These are phyloP conservation scores for Pelochelys cantorii DNA, from an alignment of 2,797 vertebrate species.

Conservation along the genomic window DNA sequence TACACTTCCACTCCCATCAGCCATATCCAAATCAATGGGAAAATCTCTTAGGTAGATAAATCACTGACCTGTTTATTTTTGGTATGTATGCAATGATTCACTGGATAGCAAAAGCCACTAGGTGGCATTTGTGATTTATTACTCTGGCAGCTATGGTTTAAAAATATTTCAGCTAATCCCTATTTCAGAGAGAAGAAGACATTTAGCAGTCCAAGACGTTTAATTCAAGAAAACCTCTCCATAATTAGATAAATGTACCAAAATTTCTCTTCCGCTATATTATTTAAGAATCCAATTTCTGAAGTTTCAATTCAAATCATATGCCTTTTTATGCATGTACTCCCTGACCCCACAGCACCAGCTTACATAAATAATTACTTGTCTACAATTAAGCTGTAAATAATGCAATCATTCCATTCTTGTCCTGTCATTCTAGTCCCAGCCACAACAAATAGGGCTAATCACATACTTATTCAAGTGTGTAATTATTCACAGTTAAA, in stretches of 20 bases:
- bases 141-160: conserved; percentile 50
- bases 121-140: conserved; percentile 87
- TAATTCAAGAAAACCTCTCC: conserved; percentile 54
- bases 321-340: conserved; percentile 63
- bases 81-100: not conserved
- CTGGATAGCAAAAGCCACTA: conserved; percentile 76
- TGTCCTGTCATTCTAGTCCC: conserved; percentile 83
- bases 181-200: conserved; percentile 67
- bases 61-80: not conserved
- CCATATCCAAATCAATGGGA: not conserved
- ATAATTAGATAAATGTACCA: conserved; percentile 56
- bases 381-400: conserved; percentile 87
- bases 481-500: conserved; percentile 90
- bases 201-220: conserved; percentile 71
- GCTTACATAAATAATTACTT: conserved; percentile 82
- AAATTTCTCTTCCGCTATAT: conserved; percentile 40
- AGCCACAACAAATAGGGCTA: conserved; percentile 86
- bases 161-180: conserved; percentile 63
- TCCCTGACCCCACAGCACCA: conserved; percentile 76
- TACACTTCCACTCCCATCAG: conserved; percentile 7
- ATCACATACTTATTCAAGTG: conserved; percentile 88
- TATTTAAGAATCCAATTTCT: conserved; percentile 40
- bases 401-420: conserved; percentile 86
- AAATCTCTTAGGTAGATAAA: not conserved
- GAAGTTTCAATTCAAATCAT: conserved; percentile 71